phyloP scores from a whole-genome alignment of 1,140 invertebrate species.

The Drosophila pseudoananassae region DNA sequence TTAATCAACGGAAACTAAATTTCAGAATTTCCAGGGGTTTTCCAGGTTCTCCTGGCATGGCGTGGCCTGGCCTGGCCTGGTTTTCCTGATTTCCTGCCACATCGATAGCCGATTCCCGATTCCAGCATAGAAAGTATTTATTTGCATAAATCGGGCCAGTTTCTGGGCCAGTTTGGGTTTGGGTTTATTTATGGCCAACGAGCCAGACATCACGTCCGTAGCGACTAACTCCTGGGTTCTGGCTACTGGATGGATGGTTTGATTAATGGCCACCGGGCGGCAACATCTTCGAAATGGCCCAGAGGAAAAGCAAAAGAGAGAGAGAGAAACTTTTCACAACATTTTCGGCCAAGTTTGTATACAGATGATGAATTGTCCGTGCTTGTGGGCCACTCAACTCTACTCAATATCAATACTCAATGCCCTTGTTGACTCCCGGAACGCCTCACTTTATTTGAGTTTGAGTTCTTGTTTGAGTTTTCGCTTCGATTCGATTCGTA shows the following conservation, averaged over 20 bases:
- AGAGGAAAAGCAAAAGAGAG: slow-evolving; percentile 31
- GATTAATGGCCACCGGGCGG: slow-evolving; percentile 69
- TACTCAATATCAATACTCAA: slow-evolving; percentile 59
- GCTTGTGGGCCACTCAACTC: slow-evolving; percentile 27
- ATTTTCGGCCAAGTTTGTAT: slow-evolving; percentile 23
- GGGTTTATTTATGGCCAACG: slow-evolving; percentile 62
- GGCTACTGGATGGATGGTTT: slow-evolving; percentile 37
- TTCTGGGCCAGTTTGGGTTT: slow-evolving; percentile 12
- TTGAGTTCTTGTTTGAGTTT: slow-evolving; percentile 27
- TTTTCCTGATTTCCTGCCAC: slow-evolving; percentile 32
- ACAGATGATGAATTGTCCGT: slow-evolving; percentile 49
- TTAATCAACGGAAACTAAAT: slow-evolving; percentile 80
- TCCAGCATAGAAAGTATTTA: slow-evolving; percentile 37
- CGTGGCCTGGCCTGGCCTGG: neutral
- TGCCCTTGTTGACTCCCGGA: slow-evolving; percentile 43
- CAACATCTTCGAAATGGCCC: slow-evolving; percentile 53
- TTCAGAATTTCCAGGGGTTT: slow-evolving; percentile 23
- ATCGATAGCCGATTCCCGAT: slow-evolving; percentile 19
- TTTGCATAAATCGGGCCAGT: slow-evolving; percentile 62
- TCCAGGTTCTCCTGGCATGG: slow-evolving; percentile 3
- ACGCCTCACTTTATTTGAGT: slow-evolving; percentile 14
- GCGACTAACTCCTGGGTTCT: slow-evolving; percentile 4
- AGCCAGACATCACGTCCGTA: slow-evolving; percentile 63
- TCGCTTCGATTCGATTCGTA: slow-evolving; percentile 36
- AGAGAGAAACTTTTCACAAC: slow-evolving; percentile 55